Evolutionary conservation across 2,888 invertebrate genomes (phyloP).

Genomic region (Ichneumoninae sp.): DNA sequence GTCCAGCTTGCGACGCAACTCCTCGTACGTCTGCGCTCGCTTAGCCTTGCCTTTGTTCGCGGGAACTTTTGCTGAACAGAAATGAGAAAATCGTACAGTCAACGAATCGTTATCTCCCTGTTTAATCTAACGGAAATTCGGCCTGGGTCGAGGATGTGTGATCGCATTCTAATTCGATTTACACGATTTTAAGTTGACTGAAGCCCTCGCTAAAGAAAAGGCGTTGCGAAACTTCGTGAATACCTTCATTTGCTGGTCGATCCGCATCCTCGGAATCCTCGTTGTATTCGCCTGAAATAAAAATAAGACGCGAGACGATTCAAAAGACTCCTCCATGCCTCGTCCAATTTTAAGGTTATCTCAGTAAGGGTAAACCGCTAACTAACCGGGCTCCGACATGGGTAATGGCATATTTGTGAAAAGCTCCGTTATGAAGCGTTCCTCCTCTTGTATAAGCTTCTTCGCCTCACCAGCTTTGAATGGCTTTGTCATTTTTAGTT

Average conservation of each 20-base stretch:
- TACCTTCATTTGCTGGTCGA: slow-evolving; percentile 49
- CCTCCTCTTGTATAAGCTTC: slow-evolving; percentile 86
- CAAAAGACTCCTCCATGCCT: not conserved
- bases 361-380: slow-evolving; percentile 19
- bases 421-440: slow-evolving; percentile 87
- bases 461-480: slow-evolving; percentile 82
- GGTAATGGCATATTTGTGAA: slow-evolving; percentile 87
- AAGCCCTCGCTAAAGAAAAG: slow-evolving; percentile 63
- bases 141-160: too few relatives aligned
- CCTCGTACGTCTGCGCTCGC: slow-evolving; percentile 88
- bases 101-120: not conserved
- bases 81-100: slow-evolving; percentile 75
- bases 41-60: slow-evolving; percentile 69
- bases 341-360: slow-evolving; percentile 65
- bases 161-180: too few relatives aligned
- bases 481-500: slow-evolving; percentile 79
- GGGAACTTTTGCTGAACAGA: slow-evolving; percentile 70
- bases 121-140: too few relatives aligned
- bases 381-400: slow-evolving; percentile 84
- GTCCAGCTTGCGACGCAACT: slow-evolving; percentile 88
- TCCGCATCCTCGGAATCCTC: slow-evolving; percentile 63
- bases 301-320: slow-evolving; percentile 13
- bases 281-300: slow-evolving; percentile 68
- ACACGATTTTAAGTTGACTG: too few relatives aligned
- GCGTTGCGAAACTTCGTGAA: slow-evolving; percentile 3